Base-by-base conservation (phyloP, 2,113 vertebrate species). In the Rousettus leschenaultii region DNA sequence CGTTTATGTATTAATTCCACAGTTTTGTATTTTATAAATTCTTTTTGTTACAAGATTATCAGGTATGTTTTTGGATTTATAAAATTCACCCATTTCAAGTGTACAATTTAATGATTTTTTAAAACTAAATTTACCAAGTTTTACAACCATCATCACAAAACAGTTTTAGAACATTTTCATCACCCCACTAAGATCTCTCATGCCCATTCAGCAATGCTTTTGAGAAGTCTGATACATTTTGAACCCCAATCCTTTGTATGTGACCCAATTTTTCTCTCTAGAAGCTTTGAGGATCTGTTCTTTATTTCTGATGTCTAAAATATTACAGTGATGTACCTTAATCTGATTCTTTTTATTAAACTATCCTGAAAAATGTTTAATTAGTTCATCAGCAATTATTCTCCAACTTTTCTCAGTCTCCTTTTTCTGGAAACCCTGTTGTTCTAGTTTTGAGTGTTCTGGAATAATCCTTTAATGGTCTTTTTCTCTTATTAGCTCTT, bases 281-380 rank as follows among this genome's bases (percentile, higher is more conserved):
- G 61, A 91, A 63, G 48, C 21, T 78, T 73, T 94, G 35, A 84
- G 71, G 53, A 70, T 53, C 38, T 90, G 43, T 14, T 93, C 19
- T 97, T 89, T 90, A 75, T 87, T 91, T 88, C 77, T 93, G 57
- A 88, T 80, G 30, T 86, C 68, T 92, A 45, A 95, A 82, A 78
- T 84, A 90, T 74, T 93, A 93, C 73, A 91, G 26, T 38, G 48
- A 78, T 53, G 7, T 61, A 7, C 40, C 40, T 94, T 86, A 70
- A 48, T 57, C 28, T 22, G 55, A 86, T 61, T 86, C 53, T 78
- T 43, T 91, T 78, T 63, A 43, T 57, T 12, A 43, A 75, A 86
- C 35, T 79, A 7, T 63, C 33, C 78, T 86, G 68, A 40, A 95
- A 89, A 87, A 18, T 11, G 26, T 79, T 11, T 14, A 93, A 95